These are phyloP conservation scores for Caenorhabditis brenneri DNA, from an alignment of 1,140 invertebrate species.

Conservation along the genomic window DNA sequence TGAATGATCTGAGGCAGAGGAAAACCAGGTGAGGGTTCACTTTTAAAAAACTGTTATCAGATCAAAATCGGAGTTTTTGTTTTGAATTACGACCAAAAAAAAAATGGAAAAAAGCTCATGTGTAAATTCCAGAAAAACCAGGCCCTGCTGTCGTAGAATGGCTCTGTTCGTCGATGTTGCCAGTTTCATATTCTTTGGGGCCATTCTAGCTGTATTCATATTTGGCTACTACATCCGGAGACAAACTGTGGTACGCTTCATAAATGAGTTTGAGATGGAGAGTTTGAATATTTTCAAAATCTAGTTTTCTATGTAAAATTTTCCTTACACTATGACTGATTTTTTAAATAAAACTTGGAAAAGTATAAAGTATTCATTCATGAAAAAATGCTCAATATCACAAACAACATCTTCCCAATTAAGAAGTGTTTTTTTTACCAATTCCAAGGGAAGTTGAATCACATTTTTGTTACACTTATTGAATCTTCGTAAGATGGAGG, in stretches of 20 bases:
- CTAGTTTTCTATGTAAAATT: too few species aligned
- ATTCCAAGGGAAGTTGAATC: too few species aligned
- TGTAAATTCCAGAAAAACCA: background rate
- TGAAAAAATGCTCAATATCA: too few species aligned
- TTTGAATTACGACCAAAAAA: background rate
- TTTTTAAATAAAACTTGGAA: too few species aligned
- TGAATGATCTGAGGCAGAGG: conserved; percentile 19
- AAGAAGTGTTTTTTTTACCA: too few species aligned
- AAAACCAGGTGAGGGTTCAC: background rate
- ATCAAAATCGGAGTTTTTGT: too few species aligned
- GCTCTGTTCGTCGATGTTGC: background rate
- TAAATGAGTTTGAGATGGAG: background rate
- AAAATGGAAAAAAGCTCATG: background rate
- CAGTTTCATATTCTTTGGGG: background rate
- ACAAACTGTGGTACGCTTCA: background rate
- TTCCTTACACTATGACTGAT: too few species aligned
- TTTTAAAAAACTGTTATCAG: background rate
- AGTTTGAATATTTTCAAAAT: background rate
- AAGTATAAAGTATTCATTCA: too few species aligned
- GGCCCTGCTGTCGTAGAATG: background rate
- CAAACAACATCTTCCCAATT: too few species aligned
- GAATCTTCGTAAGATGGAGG: too few species aligned
- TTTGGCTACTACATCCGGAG: background rate
- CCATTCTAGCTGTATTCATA: background rate
- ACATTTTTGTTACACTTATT: too few species aligned